phyloP scores from a whole-genome alignment of 2,113 vertebrate species.

The Ondatra zibethicus region DNA sequence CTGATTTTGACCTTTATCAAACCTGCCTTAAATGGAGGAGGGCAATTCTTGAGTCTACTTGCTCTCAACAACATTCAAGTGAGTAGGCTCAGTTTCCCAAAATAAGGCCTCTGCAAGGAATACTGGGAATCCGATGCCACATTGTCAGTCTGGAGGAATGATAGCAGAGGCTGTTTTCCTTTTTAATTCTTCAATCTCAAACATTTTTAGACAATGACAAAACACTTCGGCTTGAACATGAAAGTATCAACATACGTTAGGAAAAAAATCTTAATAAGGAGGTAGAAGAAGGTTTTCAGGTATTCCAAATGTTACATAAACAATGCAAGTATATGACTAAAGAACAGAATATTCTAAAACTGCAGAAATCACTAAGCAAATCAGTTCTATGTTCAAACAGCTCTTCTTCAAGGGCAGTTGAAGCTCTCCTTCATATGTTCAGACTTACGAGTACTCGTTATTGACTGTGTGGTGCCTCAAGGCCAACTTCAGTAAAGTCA shows the following conservation, averaged over 20 bases:
- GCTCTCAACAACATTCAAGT: slow-evolving; percentile 33
- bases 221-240: slow-evolving; percentile 9
- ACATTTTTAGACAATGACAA: not conserved
- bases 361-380: not conserved
- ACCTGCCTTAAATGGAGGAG: not conserved
- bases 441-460: not conserved
- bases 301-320: not conserved
- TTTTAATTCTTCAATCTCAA: slow-evolving; percentile 29
- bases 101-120: not conserved
- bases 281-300: not conserved
- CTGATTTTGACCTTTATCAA: not conserved
- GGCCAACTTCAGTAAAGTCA: not conserved
- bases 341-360: not conserved
- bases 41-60: not conserved
- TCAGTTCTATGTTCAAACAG: not conserved
- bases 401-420: not conserved
- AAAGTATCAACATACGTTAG: not conserved
- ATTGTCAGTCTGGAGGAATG: not conserved
- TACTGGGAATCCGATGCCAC: not conserved
- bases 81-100: not conserved
- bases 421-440: not conserved
- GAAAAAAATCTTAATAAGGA: not conserved
- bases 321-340: not conserved
- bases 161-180: not conserved
- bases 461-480: not conserved